phyloP scores from a whole-genome alignment of 2,113 vertebrate species.

The Lipophrys pholis region DNA sequence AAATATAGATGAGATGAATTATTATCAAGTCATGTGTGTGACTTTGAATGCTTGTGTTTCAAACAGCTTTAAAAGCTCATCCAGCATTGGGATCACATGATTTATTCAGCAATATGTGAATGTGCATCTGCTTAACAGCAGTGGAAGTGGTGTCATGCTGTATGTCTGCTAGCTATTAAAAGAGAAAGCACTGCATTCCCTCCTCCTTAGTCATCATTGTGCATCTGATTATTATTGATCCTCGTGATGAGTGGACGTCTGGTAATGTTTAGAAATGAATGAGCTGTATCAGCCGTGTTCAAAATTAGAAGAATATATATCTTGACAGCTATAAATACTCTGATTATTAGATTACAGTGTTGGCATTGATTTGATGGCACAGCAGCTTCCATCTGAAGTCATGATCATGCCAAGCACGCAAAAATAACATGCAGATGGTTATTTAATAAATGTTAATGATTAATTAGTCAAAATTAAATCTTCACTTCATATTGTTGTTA shows the following conservation, averaged over 20 bases:
- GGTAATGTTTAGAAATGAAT: not conserved
- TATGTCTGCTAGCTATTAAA: constrained; percentile 63
- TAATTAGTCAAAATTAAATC: not conserved
- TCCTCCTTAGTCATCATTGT: constrained; percentile 35
- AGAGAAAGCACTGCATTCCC: constrained; percentile 47
- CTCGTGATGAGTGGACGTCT: not conserved
- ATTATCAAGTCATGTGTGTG: constrained; percentile 12
- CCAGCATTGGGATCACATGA: constrained; percentile 25
- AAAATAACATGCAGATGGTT: constrained; percentile 1
- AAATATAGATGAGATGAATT: constrained; percentile 27
- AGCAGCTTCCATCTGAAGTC: constrained; percentile 13
- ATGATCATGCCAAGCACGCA: not conserved
- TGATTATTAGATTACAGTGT: not conserved
- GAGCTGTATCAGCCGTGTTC: not conserved
- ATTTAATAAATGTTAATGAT: constrained; percentile 7
- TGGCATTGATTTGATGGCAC: not conserved
- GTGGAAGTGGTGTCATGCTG: constrained; percentile 56
- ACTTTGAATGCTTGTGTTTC: constrained; percentile 40
- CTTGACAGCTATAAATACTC: not conserved
- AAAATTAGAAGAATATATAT: not conserved
- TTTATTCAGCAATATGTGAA: constrained; percentile 40
- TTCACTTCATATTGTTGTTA: not conserved
- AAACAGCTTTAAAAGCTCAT: constrained; percentile 35
- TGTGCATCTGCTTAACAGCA: constrained; percentile 49
- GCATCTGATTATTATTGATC: constrained; percentile 18